Evolutionary conservation across 2,888 invertebrate species (phyloP), one percentile per base, ranked within the genome.

Genomic region (Bombylius discolor): DNA sequence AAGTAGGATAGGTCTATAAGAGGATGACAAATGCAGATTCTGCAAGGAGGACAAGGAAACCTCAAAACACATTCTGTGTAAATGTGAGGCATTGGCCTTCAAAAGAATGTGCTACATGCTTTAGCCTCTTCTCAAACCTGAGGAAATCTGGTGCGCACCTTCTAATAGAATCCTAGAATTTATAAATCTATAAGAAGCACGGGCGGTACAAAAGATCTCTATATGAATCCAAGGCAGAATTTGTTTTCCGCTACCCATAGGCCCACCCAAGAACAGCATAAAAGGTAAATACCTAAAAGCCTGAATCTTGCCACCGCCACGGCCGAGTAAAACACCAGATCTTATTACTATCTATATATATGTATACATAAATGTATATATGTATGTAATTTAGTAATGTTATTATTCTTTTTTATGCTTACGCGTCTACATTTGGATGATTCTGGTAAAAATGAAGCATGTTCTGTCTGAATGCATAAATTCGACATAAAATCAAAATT

Each of bases 141-240:
- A n/a, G n/a, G n/a, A n/a, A n/a, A n/a, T n/a, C n/a, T n/a, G n/a
- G n/a, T n/a, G n/a, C n/a, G n/a, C n/a, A n/a, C n/a, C n/a, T n/a
- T n/a, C n/a, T n/a, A n/a, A n/a, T n/a, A n/a, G n/a, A n/a, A n/a
- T n/a, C n/a, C n/a, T n/a, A n/a, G n/a, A n/a, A n/a, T n/a, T n/a
- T n/a, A n/a, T n/a, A n/a, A n/a, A n/a, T n/a, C n/a, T n/a, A n/a
- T n/a, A n/a, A n/a, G n/a, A n/a, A n/a, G n/a, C n/a, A n/a, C n/a
- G n/a, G n/a, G n/a, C n/a, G n/a, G n/a, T n/a, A n/a, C n/a, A n/a
- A n/a, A n/a, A n/a, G n/a, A n/a, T n/a, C n/a, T 83, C 77, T 33
- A 96, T 77, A 67, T 98, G 96, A 68, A 98, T 94, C 97, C 97
- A 97, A 0, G 97, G 95, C 68, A 97, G 78, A 66, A 78, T 87